Evolutionary conservation across 2,888 invertebrate genomes (phyloP).

Genomic region (Drosophila subquinaria): DNA sequence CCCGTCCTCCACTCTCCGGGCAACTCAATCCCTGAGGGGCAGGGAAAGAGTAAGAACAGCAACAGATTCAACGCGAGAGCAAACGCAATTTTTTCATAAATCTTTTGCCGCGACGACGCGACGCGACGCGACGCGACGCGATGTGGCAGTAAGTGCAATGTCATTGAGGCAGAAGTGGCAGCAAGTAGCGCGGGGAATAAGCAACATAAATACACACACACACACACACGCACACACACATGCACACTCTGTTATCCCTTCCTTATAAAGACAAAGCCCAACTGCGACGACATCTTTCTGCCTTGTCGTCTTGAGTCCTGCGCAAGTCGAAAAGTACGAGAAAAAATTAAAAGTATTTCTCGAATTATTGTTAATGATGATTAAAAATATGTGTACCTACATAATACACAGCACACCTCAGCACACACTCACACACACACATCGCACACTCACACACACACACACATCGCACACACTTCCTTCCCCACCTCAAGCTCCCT

Average conservation of each 20-base stretch:
- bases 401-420: slow-evolving; percentile 62
- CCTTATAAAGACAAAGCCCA: slow-evolving; percentile 42
- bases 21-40: slow-evolving; percentile 42
- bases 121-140: slow-evolving; percentile 17
- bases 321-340: slow-evolving; percentile 26
- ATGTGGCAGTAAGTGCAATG: slow-evolving; percentile 73
- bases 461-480: slow-evolving; percentile 14
- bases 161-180: slow-evolving; percentile 73
- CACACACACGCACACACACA: slow-evolving; percentile 16
- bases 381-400: slow-evolving; percentile 81
- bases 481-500: neutral
- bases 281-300: slow-evolving; percentile 24
- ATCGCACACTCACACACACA: slow-evolving; percentile 5
- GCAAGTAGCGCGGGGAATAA: slow-evolving; percentile 65
- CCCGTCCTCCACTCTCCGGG: neutral
- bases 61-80: slow-evolving; percentile 25
- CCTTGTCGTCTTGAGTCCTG: slow-evolving; percentile 46
- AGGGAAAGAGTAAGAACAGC: slow-evolving; percentile 2
- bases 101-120: slow-evolving; percentile 57
- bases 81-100: slow-evolving; percentile 76
- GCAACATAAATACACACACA: slow-evolving; percentile 29
- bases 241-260: slow-evolving; percentile 27
- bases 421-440: slow-evolving; percentile 42
- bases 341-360: slow-evolving; percentile 81
- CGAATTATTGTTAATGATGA: slow-evolving; percentile 85